Evolutionary conservation across 2,113 vertebrate genomes (phyloP).

Genomic region (Mesitornis unicolor): DNA sequence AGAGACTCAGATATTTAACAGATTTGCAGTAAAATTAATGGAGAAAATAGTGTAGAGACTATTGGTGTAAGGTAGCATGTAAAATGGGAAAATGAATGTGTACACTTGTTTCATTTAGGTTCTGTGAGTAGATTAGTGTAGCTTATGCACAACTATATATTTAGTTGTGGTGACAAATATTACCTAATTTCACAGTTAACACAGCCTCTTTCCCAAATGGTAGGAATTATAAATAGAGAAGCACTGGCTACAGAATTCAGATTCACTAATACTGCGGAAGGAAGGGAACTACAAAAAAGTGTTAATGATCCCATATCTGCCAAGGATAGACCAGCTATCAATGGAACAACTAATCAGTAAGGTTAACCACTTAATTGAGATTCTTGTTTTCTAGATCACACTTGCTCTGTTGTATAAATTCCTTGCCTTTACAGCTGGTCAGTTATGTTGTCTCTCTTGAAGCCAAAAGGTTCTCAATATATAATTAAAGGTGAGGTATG

Average conservation of each 20-base stretch:
- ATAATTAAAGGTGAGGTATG: neutral
- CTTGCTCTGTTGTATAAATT: neutral
- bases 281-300: neutral
- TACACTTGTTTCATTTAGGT: neutral
- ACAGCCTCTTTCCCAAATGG: neutral
- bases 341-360: neutral
- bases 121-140: neutral
- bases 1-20: slow-evolving; percentile 40
- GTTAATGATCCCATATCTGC: neutral
- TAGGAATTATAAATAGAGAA: neutral
- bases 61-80: neutral
- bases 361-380: neutral
- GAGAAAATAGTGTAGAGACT: neutral
- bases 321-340: neutral
- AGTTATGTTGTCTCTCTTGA: neutral
- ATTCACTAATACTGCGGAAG: neutral
- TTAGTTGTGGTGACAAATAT: neutral
- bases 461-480: neutral
- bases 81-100: neutral
- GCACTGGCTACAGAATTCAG: neutral
- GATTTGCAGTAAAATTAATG: slow-evolving; percentile 48
- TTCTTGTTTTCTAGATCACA: neutral
- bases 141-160: neutral
- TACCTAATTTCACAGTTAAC: neutral
- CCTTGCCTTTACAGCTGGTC: neutral